Evolutionary conservation across 2,113 vertebrate species (phyloP), one percentile per base, ranked within the genome.

Genomic region (Albula glossodonta): DNA sequence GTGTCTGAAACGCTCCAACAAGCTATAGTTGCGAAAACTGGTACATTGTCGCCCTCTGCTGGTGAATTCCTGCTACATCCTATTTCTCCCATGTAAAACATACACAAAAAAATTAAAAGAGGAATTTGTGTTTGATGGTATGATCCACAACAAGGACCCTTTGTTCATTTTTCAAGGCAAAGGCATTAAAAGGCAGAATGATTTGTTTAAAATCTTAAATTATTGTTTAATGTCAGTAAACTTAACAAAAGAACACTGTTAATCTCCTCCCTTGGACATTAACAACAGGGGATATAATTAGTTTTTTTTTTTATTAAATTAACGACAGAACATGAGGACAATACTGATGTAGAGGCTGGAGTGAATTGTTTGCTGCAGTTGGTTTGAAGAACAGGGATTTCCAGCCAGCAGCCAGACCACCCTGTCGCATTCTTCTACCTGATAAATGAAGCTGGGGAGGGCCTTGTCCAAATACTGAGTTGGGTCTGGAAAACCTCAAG

Each of bases 41-140:
- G 51, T 85, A 52, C 52, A 77, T 85, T 52, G 80, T 0, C 77
- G 41, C 84, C 84, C 79, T 77, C 77, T 79, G 51, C 52, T 85
- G 84, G 77, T n/a, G 19, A 77, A 51, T 49, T 6, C 4, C 12
- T 8, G 25, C 78, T 11, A 74, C 19, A n/a, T 9, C n/a, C 31
- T 8, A 74, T 31, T 74, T 31, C 63, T 70, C 17, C 19, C 63
- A 17, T 25, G 19, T 70, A 17, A 70, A 70, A 70, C n/a, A n/a
- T 22, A 70, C 22, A 70, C 4, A 70, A 5, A 70, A n/a, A 19
- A 22, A 5, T 6, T 22, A 19, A n/a, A 19, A n/a, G 3, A 25
- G 2, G 31, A 74, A 74, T 74, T n/a, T 5, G n/a, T 70, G 22
- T 8, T 74, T 74, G 10, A n/a, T 74, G 70, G 7, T 7, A n/a